These are phyloP conservation scores for Colinus virginianus DNA, from an alignment of 2,113 vertebrate species.

Conservation along the genomic window DNA sequence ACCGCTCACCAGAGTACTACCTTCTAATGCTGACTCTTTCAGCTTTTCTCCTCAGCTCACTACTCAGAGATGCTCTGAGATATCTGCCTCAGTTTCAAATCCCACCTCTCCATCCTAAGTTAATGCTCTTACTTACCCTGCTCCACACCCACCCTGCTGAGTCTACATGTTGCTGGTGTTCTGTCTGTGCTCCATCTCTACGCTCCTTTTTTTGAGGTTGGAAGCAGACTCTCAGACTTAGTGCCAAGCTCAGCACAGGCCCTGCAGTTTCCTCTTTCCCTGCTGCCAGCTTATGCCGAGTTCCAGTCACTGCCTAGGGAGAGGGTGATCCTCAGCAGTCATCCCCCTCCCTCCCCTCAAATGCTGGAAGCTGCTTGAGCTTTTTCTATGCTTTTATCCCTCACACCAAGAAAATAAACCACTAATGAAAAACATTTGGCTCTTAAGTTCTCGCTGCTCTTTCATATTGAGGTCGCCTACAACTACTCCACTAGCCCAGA, in stretches of 20 bases:
- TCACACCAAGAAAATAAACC: conserved; percentile 45
- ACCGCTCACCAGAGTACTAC: not conserved
- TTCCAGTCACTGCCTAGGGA: conserved; percentile 7
- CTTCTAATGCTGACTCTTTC: not conserved
- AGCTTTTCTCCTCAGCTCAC: not conserved
- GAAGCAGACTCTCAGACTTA: not conserved
- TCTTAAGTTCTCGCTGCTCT: conserved; percentile 8
- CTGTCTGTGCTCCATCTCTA: not conserved
- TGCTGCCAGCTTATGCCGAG: not conserved
- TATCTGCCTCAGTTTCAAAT: not conserved
- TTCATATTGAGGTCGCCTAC: not conserved
- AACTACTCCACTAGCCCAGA: not conserved
- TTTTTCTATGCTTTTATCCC: conserved; percentile 44
- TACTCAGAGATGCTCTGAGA: not conserved
- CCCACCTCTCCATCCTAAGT: not conserved
- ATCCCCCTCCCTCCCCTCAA: not conserved
- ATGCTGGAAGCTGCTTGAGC: not conserved
- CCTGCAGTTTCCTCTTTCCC: not conserved
- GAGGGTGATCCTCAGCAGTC: conserved; percentile 22
- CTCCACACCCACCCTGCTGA: not conserved
- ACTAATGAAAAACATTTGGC: conserved; percentile 50
- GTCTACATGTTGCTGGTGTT: not conserved
- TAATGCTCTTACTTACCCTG: not conserved
- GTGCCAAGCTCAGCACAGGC: not conserved
- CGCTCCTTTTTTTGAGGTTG: not conserved